These are phyloP conservation scores for Cyprinus carpio DNA, from an alignment of 2,113 vertebrate genomes.

Conservation along the genomic window DNA sequence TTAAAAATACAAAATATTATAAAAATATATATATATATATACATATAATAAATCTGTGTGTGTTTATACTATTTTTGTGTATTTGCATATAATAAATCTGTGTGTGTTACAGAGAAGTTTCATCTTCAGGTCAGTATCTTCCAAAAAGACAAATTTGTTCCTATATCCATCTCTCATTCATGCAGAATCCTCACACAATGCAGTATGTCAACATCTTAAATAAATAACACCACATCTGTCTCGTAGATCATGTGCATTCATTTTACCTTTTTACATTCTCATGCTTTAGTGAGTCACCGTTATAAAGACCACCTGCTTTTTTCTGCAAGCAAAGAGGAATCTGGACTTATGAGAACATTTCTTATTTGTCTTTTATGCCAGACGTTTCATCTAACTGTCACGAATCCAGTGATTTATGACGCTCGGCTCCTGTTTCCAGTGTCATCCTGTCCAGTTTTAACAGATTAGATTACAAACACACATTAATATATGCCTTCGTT, in stretches of 20 bases:
- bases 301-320: conserved; percentile 18
- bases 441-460: conserved; percentile 60
- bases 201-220: conserved; percentile 55
- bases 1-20: too few relatives aligned
- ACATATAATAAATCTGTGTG: too few relatives aligned
- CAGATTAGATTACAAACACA: conserved; percentile 34
- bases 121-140: conserved; percentile 22
- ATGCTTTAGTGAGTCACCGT: background rate
- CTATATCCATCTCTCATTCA: background rate
- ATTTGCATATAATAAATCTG: too few relatives aligned
- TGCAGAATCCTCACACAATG: conserved; percentile 47
- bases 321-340: background rate
- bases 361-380: conserved; percentile 64
- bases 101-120: background rate
- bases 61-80: too few relatives aligned
- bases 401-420: conserved; percentile 62
- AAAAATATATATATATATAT: too few relatives aligned
- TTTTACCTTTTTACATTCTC: conserved; percentile 17
- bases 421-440: conserved; percentile 54
- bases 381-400: conserved; percentile 60
- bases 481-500: background rate
- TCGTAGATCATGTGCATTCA: conserved; percentile 47
- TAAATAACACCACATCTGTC: conserved; percentile 36
- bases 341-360: conserved; percentile 44
- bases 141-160: conserved; percentile 14